phyloP scores from a whole-genome alignment of 2,888 invertebrate species.

The Zygaena filipendulae region DNA sequence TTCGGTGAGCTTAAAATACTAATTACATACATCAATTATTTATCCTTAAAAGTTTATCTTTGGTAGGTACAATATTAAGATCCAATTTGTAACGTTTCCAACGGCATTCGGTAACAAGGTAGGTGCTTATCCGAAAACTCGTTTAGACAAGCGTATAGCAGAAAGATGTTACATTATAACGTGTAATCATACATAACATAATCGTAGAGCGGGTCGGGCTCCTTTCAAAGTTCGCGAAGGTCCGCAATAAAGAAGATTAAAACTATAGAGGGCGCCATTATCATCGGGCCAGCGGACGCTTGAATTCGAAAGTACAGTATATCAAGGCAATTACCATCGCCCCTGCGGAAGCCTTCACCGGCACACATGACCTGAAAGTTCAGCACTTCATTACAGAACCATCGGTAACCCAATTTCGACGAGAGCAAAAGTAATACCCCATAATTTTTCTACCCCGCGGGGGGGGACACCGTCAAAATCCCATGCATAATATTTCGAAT shows the following conservation, averaged over 20 bases:
- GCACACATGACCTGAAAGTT: constrained; percentile 57
- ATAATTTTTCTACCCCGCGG: constrained; percentile 34
- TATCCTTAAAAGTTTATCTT: no score
- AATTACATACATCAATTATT: no score
- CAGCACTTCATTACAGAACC: constrained; percentile 52
- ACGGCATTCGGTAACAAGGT: no score
- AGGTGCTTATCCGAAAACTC: no score
- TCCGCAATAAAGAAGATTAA: constrained; percentile 60
- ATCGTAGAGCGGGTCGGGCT: constrained; percentile 29
- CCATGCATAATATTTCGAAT: constrained; percentile 49
- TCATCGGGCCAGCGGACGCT: constrained; percentile 25
- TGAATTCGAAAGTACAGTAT: constrained; percentile 37
- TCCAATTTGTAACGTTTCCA: no score
- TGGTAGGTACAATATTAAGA: no score
- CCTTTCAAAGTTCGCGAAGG: constrained; percentile 35
- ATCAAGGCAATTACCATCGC: constrained; percentile 42
- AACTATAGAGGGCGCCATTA: constrained; percentile 47
- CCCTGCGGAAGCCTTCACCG: constrained; percentile 19
- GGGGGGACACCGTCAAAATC: constrained; percentile 26
- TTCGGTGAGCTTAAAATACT: no score
- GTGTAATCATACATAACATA: no score
- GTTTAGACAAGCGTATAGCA: no score
- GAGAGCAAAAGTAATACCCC: constrained; percentile 28
- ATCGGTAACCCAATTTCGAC: constrained; percentile 39
- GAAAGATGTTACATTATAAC: no score